Evolutionary conservation across 2,888 invertebrate genomes (phyloP), one percentile per base, ranked within the genome.

Genomic region (Apodemia duryi): DNA sequence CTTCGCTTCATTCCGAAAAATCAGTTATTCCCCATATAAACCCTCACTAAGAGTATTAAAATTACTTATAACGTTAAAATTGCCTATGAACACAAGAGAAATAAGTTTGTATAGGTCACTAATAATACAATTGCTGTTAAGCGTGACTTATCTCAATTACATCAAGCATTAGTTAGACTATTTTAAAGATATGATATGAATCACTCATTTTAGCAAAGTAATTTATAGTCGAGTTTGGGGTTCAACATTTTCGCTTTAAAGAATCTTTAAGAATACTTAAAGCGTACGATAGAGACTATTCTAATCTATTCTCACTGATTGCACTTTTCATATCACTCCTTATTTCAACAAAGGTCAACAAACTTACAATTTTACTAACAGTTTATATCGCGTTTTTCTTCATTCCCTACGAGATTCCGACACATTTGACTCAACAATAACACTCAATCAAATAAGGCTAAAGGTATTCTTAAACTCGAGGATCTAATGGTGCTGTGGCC

Each of bases 171-270:
- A 76, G 77, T 79, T 76, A 77, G 73, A 80, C 85, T 85, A 86
- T 78, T 71, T 74, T 80, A 80, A 84, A 79, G 89, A 91, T 90
- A 90, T 90, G 90, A 86, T 88, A 85, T 75, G 71, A 85, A 89
- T 89, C 89, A 90, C 89, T 83, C 82, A 79, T 79, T 77, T 75
- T 72, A 71, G 73, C 70, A 68, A 72, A 71, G 62, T 63, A 46
- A 46, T 41, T 67, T 66, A 66, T 41, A 65, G 65, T 61, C 64
- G 43, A 51, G 38, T 61, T 61, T 64, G 49, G 54, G 57, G 41
- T 57, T 54, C 52, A 64, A 57, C 46, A 43, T 43, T 7, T 57
- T 38, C 32, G 51, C 38, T 61, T 38, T 35, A 51, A 61, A 61
- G 35, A 64, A 46, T 46, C 60, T 35, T 46, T 62, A 62, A 61